Base-by-base conservation (phyloP, 53 echinoderm and acorn worm species). In the Astropecten irregularis region DNA sequence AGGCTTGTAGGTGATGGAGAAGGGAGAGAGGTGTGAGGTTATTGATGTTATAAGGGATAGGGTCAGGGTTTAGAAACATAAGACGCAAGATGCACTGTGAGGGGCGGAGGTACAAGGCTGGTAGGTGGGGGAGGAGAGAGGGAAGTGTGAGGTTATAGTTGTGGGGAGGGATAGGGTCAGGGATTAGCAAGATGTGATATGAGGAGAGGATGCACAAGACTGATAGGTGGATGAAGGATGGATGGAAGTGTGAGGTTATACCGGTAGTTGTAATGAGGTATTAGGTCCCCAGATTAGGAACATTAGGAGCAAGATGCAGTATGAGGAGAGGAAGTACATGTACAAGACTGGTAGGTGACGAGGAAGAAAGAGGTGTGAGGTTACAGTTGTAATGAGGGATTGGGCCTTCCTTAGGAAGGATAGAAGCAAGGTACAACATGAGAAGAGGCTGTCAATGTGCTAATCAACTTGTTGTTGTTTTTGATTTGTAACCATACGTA, bases 291-390 rank as follows among this genome's bases (percentile, higher is more conserved):
- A n/a, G n/a, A n/a, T n/a, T n/a, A n/a, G n/a, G n/a, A n/a, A n/a
- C n/a, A n/a, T n/a, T n/a, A n/a, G 18, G 28, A 57, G 58, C 7
- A 57, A 42, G 42, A 11, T 6, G 11, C 6, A 42, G 42, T 5
- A 66, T 5, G 36, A 28, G 67, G 4, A 18, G 9, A 18, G 6
- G 40, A 40, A 34, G 70, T n/a, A n/a, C n/a, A n/a, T n/a, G 18
- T 29, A 22, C 21, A 21, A 66, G 67, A 9, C 7, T 9, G 18
- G 18, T 7, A 13, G 18, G 58, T 8, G 85, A 76, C 88, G 88
- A 77, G 86, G 91, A 48, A 76, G 83, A 46, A 69, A 84, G 94
- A 88, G n/a, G 70, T n/a, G n/a, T n/a, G n/a, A n/a, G 23, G 15
- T 14, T 18, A 22, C 9, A 22, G 62, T n/a, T n/a, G n/a, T n/a